A percentile compares a stretch with the other conserved stretches of the same genome.
phyloP scores from a whole-genome alignment of 2,113 vertebrate genomes.

The Aviceda subcristata region DNA sequence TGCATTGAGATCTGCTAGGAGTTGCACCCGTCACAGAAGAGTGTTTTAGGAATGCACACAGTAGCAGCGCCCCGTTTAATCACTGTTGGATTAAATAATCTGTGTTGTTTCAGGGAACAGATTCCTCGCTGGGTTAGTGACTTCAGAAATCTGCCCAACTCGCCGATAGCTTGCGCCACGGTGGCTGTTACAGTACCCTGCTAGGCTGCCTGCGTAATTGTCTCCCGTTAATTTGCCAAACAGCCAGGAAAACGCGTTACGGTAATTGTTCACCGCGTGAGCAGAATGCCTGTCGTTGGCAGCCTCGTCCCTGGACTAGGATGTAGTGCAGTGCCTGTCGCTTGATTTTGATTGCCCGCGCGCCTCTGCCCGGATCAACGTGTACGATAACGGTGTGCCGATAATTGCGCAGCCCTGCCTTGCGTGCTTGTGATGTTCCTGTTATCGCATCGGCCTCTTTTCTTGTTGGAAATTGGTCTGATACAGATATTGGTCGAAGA shows the following conservation, averaged over 20 bases:
- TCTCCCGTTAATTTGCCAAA: background rate
- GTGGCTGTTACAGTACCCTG: background rate
- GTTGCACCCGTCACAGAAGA: background rate
- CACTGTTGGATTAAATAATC: too few species aligned
- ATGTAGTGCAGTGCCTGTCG: accelerated
- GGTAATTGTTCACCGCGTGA: background rate
- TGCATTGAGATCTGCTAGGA: background rate
- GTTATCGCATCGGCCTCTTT: background rate
- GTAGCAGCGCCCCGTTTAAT: background rate
- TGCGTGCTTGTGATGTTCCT: background rate
- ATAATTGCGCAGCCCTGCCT: background rate
- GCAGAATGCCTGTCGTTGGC: background rate
- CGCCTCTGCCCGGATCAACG: background rate
- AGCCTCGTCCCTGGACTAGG: background rate
- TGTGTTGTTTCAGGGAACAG: background rate
- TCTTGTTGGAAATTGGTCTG: background rate
- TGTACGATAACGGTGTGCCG: accelerated
- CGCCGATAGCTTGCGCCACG: accelerated
- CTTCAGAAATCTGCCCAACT: background rate
- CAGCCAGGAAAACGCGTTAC: background rate
- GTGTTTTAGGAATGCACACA: background rate
- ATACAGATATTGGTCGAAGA: background rate
- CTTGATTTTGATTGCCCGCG: background rate
- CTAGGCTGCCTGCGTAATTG: background rate
- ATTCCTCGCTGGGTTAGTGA: background rate